Evolutionary conservation across 2,888 invertebrate genomes (phyloP).

Genomic region (Lasioglossum vierecki): DNA sequence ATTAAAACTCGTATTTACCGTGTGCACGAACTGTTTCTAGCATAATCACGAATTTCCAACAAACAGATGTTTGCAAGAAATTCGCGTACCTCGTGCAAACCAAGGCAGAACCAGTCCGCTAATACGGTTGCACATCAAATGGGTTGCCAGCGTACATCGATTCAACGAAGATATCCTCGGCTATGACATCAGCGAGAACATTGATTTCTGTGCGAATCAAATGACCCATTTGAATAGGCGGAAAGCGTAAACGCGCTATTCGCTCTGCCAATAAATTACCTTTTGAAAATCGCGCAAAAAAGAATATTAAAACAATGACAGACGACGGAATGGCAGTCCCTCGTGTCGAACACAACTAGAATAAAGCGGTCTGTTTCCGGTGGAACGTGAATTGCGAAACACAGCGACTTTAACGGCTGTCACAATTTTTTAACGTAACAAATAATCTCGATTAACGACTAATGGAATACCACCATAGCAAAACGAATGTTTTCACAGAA

Average conservation of each 20-base stretch:
- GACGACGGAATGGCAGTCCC: not conserved
- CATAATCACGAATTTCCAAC: not conserved
- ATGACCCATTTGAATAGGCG: not conserved
- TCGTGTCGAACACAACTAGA: not conserved
- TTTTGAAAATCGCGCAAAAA: not conserved
- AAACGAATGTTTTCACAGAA: too few relatives aligned
- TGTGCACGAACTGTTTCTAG: not conserved
- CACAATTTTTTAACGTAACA: not conserved
- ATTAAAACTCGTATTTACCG: conserved; percentile 5
- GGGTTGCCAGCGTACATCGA: conserved; percentile 1
- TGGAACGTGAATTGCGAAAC: not conserved
- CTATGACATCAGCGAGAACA: conserved; percentile 13
- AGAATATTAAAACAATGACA: not conserved
- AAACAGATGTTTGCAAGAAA: conserved; percentile 2
- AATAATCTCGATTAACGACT: not conserved
- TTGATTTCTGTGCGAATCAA: conserved; percentile 4
- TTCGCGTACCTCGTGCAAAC: not conserved
- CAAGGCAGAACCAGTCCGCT: not conserved
- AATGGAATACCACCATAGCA: too few relatives aligned
- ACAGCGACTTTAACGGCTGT: not conserved
- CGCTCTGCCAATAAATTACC: not conserved
- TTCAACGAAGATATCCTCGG: not conserved
- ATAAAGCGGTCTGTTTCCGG: not conserved
- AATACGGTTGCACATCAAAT: not conserved
- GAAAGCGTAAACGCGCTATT: not conserved